These are phyloP conservation scores for Bactericera cockerelli DNA, from an alignment of 1,140 invertebrate species.

Conservation along the genomic window DNA sequence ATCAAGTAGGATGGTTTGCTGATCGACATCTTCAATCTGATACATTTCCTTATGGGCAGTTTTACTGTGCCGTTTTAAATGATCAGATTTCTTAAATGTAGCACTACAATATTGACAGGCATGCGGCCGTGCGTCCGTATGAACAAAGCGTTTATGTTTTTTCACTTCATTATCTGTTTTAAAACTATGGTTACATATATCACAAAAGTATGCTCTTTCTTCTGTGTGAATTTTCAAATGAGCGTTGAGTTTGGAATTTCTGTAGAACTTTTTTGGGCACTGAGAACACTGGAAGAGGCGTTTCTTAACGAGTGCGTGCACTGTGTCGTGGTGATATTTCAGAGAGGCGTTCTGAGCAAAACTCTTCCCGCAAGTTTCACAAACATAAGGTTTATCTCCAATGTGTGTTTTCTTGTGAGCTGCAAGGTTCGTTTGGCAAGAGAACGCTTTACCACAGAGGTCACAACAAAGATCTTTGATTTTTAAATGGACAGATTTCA, in stretches of 20 bases:
- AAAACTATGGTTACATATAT: not conserved
- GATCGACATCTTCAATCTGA: too few relatives aligned
- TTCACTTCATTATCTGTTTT: not conserved
- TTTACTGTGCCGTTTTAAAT: not conserved
- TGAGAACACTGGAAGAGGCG: too few relatives aligned
- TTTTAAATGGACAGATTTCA: slow-evolving; percentile 21
- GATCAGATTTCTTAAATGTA: slow-evolving; percentile 26
- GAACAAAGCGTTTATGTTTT: slow-evolving; percentile 12
- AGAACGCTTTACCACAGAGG: slow-evolving; percentile 20
- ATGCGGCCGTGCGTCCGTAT: slow-evolving; percentile 19
- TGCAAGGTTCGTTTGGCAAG: slow-evolving; percentile 6
- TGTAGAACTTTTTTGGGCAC: too few relatives aligned
- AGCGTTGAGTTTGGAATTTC: too few relatives aligned
- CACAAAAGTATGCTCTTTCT: not conserved
- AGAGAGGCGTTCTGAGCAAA: slow-evolving; percentile 41
- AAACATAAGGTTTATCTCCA: slow-evolving; percentile 31
- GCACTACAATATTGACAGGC: slow-evolving; percentile 28
- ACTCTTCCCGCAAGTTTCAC: slow-evolving; percentile 29
- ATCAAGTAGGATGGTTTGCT: too few relatives aligned
- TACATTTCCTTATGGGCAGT: not conserved
- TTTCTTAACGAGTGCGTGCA: too few relatives aligned
- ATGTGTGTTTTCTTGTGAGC: slow-evolving; percentile 21
- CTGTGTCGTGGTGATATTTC: slow-evolving; percentile 43
- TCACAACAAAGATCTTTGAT: slow-evolving; percentile 39
- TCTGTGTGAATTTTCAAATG: too few relatives aligned